Conservation (phyloP, 2,888 invertebrate species). For the Eupithecia tripunctaria region DNA sequence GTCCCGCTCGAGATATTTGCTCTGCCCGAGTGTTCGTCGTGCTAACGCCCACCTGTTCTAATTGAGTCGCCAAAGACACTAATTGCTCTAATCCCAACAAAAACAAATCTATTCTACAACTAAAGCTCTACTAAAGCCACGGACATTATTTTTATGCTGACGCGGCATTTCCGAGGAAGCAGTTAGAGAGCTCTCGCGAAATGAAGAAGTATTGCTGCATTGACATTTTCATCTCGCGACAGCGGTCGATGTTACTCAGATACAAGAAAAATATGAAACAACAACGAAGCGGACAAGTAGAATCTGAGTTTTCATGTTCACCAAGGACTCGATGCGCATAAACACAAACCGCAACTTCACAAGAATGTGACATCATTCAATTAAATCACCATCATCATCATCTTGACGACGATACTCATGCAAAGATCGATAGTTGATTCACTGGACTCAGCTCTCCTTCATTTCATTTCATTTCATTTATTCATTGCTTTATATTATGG, state of each 20-base stretch:
- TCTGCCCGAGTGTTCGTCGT: neutral
- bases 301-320: neutral
- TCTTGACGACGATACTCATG: no score
- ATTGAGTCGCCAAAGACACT: neutral
- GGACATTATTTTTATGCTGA: neutral
- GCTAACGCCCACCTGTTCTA: neutral
- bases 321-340: neutral
- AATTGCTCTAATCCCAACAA: neutral
- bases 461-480: no score
- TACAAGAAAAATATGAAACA: neutral
- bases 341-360: neutral
- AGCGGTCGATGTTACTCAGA: neutral
- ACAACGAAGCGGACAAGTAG: neutral
- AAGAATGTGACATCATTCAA: neutral
- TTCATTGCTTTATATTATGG: no score
- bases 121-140: neutral
- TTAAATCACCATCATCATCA: no score
- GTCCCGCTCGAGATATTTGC: neutral
- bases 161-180: neutral
- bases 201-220: neutral
- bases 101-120: neutral
- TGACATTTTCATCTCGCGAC: neutral
- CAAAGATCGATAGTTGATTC: no score
- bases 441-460: no score
- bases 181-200: neutral